phyloP scores from a whole-genome alignment of 2,113 vertebrate species.

The Saccopteryx bilineata region DNA sequence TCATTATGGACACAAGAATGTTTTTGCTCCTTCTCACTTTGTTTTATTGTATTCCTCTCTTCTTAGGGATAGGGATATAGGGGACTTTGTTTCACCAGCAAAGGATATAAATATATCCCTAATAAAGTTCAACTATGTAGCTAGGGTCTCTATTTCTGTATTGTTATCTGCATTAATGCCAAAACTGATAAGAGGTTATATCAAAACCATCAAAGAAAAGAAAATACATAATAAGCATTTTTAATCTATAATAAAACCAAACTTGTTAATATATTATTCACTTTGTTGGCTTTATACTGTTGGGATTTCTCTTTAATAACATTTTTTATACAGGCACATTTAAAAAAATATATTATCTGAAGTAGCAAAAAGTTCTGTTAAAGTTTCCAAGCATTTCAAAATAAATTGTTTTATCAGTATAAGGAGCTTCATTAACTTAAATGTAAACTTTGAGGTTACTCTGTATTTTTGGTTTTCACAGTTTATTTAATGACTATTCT shows the following conservation, averaged over 20 bases:
- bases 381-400: slow-evolving; percentile 4
- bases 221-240: background rate
- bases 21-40: slow-evolving; percentile 8
- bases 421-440: slow-evolving; percentile 6
- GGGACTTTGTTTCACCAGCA: background rate
- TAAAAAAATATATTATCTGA: background rate
- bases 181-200: slow-evolving; percentile 70
- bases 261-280: background rate
- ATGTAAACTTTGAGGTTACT: slow-evolving; percentile 10
- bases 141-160: background rate
- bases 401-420: background rate
- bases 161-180: background rate
- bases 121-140: background rate
- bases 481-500: slow-evolving; percentile 9
- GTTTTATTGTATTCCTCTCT: slow-evolving; percentile 54
- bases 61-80: slow-evolving; percentile 19
- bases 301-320: background rate
- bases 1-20: background rate
- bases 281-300: slow-evolving; percentile 28
- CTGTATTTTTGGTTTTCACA: slow-evolving; percentile 38
- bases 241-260: slow-evolving; percentile 20
- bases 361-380: background rate
- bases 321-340: background rate
- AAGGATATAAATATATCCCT: background rate
- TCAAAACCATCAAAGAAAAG: slow-evolving; percentile 49